These are phyloP conservation scores for Acleris cristana DNA, from an alignment of 2,888 invertebrate genomes.

Conservation along the genomic window DNA sequence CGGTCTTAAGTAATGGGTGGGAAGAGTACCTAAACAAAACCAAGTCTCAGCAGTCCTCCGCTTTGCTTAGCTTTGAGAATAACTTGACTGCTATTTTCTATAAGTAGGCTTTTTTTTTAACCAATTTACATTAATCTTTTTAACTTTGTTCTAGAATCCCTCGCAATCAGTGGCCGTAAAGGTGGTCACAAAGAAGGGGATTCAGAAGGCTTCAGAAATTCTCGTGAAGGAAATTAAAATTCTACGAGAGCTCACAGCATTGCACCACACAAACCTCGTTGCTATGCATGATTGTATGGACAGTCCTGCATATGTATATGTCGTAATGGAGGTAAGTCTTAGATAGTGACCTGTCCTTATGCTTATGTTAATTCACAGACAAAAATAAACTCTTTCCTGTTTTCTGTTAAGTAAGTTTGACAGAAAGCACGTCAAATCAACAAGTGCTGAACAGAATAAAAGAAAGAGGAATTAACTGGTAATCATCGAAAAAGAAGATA, in stretches of 20 bases:
- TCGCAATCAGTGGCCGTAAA: constrained; percentile 97
- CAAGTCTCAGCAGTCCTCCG: no score
- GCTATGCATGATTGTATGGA: constrained; percentile 99
- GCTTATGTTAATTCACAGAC: neutral
- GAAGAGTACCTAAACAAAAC: no score
- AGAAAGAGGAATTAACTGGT: no score
- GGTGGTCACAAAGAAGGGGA: constrained; percentile 98
- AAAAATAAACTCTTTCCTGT: no score
- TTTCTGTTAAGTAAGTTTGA: no score
- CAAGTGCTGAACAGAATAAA: no score
- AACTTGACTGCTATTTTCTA: no score
- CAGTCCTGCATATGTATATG: constrained; percentile 96
- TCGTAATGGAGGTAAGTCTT: constrained; percentile 98
- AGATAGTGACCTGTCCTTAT: neutral
- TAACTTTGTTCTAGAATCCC: constrained; percentile 86
- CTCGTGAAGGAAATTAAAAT: constrained; percentile 99
- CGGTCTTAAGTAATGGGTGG: no score
- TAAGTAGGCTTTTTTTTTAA: neutral
- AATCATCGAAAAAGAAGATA: no score
- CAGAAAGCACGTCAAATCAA: no score
- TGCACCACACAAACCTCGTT: constrained; percentile 99
- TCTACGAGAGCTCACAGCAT: constrained; percentile 97
- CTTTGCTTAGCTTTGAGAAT: no score
- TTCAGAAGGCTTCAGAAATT: constrained; percentile 98
- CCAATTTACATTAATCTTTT: neutral